Base-by-base conservation (phyloP, 2,113 vertebrate species). In the Nematolebias whitei region DNA sequence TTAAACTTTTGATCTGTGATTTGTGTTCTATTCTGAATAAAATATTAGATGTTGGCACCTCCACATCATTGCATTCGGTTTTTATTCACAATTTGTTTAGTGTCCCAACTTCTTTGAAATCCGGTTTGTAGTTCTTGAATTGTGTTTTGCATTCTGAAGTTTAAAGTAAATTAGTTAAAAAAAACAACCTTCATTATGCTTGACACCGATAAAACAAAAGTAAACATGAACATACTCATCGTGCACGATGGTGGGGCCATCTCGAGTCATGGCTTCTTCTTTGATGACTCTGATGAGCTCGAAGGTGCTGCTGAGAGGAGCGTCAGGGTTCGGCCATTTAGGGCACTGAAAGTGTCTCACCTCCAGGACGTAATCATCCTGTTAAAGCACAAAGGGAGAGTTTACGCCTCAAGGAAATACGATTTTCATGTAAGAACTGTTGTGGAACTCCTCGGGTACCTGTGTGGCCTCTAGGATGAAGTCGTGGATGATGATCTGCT, bases 401-500 rank as follows among this genome's bases (percentile, higher is more conserved):
- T 39, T 16, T 6, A n/a, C 12, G n/a, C 24, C 7, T 11, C 16
- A 8, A 18, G 8, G 32, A 2, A 38, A 20, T 5, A n/a, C 35
- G 3, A 32, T n/a, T 12, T 9, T 39, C 32, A n/a, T 14, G n/a
- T 39, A n/a, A 20, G 5, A 20, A 19, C 32, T 1, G 9, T 12
- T 55, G 10, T 4, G 7, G 29, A 20, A n/a, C 49, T 52, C 16
- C 24, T 24, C 15, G 19, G 52, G 54, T 83, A 99, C 98, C 96
- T 99, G 98, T 57, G 98, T 99, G 74, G 98, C 98, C 92, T 99
- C 98, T 51, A 99, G 93, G 91, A 99, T 99, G 79, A 99, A 99
- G 92, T 99, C 96, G 63, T 99, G 97, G 92, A 99, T 98, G 93
- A 98, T 95, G 82, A 99, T 96, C 87, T 99, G 97, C 85, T 98